Evolutionary conservation across 2,113 vertebrate genomes (phyloP), one percentile per base, ranked within the genome.

Genomic region (Puma concolor): DNA sequence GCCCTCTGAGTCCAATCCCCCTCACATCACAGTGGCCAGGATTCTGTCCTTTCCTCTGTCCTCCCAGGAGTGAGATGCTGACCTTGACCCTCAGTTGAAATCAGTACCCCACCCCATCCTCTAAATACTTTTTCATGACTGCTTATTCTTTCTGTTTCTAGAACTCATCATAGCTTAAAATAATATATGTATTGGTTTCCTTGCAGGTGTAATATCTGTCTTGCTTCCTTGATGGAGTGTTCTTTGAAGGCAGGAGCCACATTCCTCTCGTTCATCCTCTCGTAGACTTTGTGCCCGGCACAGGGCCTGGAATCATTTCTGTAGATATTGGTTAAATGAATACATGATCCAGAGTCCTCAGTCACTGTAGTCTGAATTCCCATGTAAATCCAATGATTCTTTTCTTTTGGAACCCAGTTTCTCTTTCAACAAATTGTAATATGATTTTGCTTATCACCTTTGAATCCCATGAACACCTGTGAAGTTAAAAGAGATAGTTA

Each of bases 31-130:
- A 15, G 29, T 7, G 64, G 27, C 25, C 17, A 12, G 50, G 31
- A 60, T n/a, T 6, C 4, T 9, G n/a, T 79, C 57, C 13, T 12
- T 13, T 1, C 41, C 3, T 0, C 14, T 4, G 25, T 7, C 36
- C 23, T 33, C 33, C 48, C 17, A 36, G 19, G 0, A 38, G 4
- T 48, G 44, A 74, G 36, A 54, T 14, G 63, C 31, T 23, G 11
- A 41, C 4, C 54, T 29, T n/a, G 41, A 23, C 36, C 29, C 1
- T 84, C 52, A 64, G 41, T 38, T 14, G 36, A 71, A 71, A 36
- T 44, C 15, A 33, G 27, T 8, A 1, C 33, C 19, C 2, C 4
- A n/a, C 15, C 13, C 7, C 2, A 16, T 7, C 31, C 8, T 9
- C 23, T 0, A 15, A 29, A 17, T 41, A 54, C 29, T 67, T 71